Base-by-base conservation (phyloP, 2,113 vertebrate genomes). In the Otolemur garnettii region DNA sequence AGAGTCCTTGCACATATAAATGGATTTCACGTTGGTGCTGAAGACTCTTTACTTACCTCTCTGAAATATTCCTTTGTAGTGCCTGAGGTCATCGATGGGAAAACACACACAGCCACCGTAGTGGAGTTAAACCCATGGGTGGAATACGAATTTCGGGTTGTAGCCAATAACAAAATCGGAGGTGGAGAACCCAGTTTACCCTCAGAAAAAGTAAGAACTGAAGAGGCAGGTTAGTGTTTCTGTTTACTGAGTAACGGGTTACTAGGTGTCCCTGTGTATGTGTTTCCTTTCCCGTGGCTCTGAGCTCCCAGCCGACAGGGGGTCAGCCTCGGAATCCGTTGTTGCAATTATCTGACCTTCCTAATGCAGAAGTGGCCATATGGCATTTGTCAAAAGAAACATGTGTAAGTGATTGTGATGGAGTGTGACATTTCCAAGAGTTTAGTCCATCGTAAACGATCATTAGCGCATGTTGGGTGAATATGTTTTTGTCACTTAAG, bases 111-210 rank as follows among this genome's bases (percentile, higher is more conserved):
- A 1, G 99, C 99, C 57, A 99, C 99, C 0, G 99, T 99, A n/a
- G 99, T 99, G 77, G 99, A 99, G 94, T 98, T 99, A 98, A 99
- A 99, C 53, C 99, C 99, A 50, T 99, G 99, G 99, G 99, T 99
- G 97, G 99, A 99, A 98, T 99, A 99, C n/a, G 99, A 99, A 98
- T 99, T 99, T 94, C 99, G 99, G 92, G 99, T 99, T 86, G 99
- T 99, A 89, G 99, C 99, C 97, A 99, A 98, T 97, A 99, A 99
- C 97, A 98, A 97, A 83, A 99, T 99, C 13, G 99, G 99, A 96
- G 99, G 99, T 91, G 99, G 99, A 97, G 99, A 99, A 92, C 99
- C 99, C 93, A 99, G 99, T 98, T 99, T 99, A 6, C 97, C 99
- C 92, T 99, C 99, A 79, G 98, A 98, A 98, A 99, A 99, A 99